A percentile compares a stretch with the other conserved stretches of the same genome.
Conservation (phyloP, 2,888 invertebrate genomes). For the Neria commutata region DNA sequence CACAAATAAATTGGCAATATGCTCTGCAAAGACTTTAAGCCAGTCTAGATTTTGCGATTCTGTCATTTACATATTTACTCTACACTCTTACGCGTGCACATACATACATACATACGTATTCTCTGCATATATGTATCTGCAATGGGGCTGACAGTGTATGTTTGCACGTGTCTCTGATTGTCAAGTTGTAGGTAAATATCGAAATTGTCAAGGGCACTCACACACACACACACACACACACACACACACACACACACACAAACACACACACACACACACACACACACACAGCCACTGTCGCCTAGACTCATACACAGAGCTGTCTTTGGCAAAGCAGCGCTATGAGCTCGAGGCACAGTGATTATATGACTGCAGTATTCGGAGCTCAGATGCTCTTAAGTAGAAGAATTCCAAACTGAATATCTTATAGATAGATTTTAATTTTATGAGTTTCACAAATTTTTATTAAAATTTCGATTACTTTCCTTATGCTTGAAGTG, state of each 20-base stretch:
- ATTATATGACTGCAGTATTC: no score
- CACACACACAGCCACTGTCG: neutral
- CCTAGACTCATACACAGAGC: no score
- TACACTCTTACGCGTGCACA: no score
- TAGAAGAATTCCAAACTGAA: neutral
- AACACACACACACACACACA: neutral
- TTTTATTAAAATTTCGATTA: no score
- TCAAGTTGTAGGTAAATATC: neutral
- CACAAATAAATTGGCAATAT: no score
- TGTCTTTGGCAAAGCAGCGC: no score
- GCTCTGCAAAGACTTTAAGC: neutral
- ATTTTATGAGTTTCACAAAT: no score
- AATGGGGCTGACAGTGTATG: neutral
- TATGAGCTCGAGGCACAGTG: no score
- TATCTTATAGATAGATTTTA: no score
- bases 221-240: neutral
- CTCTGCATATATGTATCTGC: neutral
- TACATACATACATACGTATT: neutral
- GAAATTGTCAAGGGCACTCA: neutral
- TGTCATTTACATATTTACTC: neutral
- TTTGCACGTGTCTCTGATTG: neutral
- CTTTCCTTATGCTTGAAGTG: no score
- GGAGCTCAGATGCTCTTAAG: neutral
- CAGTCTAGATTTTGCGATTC: neutral
- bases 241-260: neutral